Base-by-base conservation (phyloP, 2,888 invertebrate species). In the Oscheius sp. region DNA sequence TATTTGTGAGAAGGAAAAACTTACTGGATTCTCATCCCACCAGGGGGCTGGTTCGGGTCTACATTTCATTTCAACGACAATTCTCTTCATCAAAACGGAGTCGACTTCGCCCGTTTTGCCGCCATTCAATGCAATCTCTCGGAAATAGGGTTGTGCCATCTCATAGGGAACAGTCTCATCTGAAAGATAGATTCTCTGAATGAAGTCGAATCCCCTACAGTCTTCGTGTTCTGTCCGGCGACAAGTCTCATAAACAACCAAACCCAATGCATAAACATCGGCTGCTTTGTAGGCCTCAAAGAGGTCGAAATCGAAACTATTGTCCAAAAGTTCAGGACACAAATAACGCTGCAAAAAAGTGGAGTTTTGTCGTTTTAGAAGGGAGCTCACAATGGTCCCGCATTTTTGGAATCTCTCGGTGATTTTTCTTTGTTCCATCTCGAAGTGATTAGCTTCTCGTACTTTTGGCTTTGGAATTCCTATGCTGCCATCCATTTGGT, bases 181-280 rank as follows among this genome's bases (percentile, higher is more conserved):
- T 61, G 45, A 27, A 55, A 37, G 5, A 34, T n/a, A 12, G 3
- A 4, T 8, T 31, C 34, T n/a, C 15, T 20, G 12, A 20, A 6
- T n/a, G 29, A 48, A 48, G 20, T 2, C 48, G 2, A 5, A 46
- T 48, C 2, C 25, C 8, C 8, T 8, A 15, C 37, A 37, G 6
- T 8, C 37, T 37, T 37, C 37, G 8, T 37, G 37, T 37, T 37
- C 37, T 37, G 37, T 46, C 23, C 64, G 29, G 12, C 69, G 8
- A 17, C 48, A 46, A 17, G 61, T 58, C 48, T 68, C 68, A 23
- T 48, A 68, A 25, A 68, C 37, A 15, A 68, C 68, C 0, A 68
- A 27, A 10, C 58, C 61, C 23, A 68, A 12, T 6, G 68, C 20
- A 29, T 68, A 68, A 8, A 68, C 46, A 23, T 68, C 68, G 3